Conservation (phyloP, 2,888 invertebrate species). For the Platycheirus albimanus region DNA sequence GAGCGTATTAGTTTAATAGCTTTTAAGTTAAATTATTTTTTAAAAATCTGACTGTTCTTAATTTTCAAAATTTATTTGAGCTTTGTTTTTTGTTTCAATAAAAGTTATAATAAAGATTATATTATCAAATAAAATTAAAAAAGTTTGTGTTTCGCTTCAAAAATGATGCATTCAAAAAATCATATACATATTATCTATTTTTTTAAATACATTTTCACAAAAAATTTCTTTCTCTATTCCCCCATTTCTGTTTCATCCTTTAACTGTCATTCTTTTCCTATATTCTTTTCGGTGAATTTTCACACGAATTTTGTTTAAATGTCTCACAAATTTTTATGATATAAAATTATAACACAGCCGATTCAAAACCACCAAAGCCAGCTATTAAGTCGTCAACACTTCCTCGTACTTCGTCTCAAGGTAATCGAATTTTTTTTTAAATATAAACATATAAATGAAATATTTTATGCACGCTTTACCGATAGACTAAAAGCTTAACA, state of each 20-base stretch:
- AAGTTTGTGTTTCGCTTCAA: conserved; percentile 52
- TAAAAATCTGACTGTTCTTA: conserved; percentile 16
- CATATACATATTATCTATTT: conserved; percentile 8
- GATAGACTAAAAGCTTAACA: conserved; percentile 43
- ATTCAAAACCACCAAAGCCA: conserved; percentile 97
- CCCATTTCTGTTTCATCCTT: conserved; percentile 1
- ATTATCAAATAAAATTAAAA: conserved; percentile 14
- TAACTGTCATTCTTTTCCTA: conserved; percentile 12
- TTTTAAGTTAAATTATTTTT: conserved; percentile 35
- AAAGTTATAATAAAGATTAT: conserved; percentile 24
- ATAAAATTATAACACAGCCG: conserved; percentile 85
- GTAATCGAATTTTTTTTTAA: conserved; percentile 84
- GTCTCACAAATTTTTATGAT: conserved; percentile 53
- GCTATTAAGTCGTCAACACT: conserved; percentile 98
- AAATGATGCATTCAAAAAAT: conserved; percentile 19
- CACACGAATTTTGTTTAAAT: conserved; percentile 49
- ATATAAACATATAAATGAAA: conserved; percentile 31
- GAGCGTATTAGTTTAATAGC: conserved; percentile 11
- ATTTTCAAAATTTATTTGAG: conserved; percentile 15
- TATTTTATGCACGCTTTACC: conserved; percentile 38
- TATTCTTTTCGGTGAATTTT: conserved; percentile 50
- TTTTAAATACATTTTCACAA: conserved; percentile 15
- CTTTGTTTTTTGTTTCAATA: conserved; percentile 6
- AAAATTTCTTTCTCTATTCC: conserved; percentile 36
- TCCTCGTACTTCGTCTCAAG: conserved; percentile 96